Conservation (phyloP, 2,797 vertebrate genomes). For the Rhinichthys osculus region DNA sequence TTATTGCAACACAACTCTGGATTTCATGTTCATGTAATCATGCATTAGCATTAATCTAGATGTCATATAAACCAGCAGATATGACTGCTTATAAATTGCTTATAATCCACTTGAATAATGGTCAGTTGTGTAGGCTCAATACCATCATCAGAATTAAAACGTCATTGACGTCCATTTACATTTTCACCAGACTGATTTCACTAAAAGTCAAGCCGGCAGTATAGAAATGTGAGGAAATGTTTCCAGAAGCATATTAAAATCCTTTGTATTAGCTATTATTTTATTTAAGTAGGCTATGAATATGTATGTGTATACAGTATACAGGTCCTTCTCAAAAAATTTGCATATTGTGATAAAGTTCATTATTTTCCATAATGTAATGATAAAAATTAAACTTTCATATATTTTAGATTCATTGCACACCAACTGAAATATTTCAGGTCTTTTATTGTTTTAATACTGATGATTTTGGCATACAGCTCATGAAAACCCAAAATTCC, state of each 20-base stretch:
- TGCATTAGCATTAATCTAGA: background rate
- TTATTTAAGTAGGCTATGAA: background rate
- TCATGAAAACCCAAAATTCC: too few species aligned
- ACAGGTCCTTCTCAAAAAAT: too few species aligned
- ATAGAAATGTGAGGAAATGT: background rate
- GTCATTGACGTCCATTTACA: constrained; percentile 10
- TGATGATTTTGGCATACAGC: too few species aligned
- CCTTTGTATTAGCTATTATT: background rate
- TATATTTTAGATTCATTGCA: too few species aligned
- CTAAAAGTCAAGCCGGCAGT: background rate
- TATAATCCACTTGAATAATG: background rate
- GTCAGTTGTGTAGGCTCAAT: background rate
- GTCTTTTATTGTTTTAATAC: too few species aligned
- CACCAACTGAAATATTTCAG: too few species aligned
- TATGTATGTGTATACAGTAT: too few species aligned
- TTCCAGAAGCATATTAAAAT: background rate
- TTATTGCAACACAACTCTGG: background rate
- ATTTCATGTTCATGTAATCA: background rate
- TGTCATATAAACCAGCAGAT: constrained; percentile 13
- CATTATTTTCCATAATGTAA: too few species aligned
- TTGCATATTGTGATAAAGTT: too few species aligned
- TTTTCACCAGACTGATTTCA: constrained; percentile 9
- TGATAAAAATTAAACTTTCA: too few species aligned
- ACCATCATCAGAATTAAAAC: constrained; percentile 25
- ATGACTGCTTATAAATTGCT: background rate